Evolutionary conservation across 2,888 invertebrate genomes (phyloP).

Genomic region (Uropetala carovei): DNA sequence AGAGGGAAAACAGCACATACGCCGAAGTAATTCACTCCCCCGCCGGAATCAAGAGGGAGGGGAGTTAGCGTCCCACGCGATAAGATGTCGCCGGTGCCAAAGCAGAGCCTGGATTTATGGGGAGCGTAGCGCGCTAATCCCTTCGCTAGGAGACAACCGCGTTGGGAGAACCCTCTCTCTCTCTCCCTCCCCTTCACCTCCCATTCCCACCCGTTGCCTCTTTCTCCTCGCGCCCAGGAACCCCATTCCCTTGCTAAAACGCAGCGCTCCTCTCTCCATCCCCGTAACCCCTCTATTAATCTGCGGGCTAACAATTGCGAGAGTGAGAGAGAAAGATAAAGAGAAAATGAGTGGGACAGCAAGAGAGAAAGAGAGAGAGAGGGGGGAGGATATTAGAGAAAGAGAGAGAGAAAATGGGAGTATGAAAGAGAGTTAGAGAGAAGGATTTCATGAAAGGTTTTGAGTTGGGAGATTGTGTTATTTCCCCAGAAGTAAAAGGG

Average conservation of each 20-base stretch:
- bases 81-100: constrained; percentile 8
- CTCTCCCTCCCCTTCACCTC: neutral
- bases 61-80: neutral
- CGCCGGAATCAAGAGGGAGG: neutral
- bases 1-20: neutral
- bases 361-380: too few species aligned
- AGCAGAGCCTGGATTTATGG: neutral
- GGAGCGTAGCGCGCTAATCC: neutral
- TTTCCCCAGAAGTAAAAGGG: neutral
- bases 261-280: neutral
- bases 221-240: neutral
- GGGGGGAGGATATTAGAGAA: too few species aligned
- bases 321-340: neutral
- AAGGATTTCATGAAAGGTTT: too few species aligned
- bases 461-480: constrained; percentile 6
- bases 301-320: constrained; percentile 2
- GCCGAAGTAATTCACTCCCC: neutral
- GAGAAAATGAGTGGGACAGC: too few species aligned
- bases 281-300: neutral
- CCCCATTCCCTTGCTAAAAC: constrained; percentile 8
- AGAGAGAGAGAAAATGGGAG: too few species aligned
- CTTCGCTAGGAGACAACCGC: neutral
- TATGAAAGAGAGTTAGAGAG: too few species aligned
- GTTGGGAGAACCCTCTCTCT: neutral
- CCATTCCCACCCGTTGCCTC: neutral